Conservation (phyloP, 2,888 invertebrate species). For the Hydropsyche betteni region DNA sequence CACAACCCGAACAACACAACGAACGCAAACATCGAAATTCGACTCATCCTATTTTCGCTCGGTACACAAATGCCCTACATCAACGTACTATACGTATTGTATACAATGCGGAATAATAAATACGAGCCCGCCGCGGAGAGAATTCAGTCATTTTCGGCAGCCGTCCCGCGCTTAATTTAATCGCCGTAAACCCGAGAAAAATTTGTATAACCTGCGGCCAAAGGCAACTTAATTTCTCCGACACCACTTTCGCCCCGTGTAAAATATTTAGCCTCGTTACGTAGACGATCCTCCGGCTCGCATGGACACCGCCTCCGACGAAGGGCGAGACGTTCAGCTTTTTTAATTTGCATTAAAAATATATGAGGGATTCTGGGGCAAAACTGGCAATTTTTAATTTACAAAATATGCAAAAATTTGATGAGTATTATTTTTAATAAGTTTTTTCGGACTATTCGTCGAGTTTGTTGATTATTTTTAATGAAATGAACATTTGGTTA, state of each 20-base stretch:
- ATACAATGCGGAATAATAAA: too few relatives aligned
- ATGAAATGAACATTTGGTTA: too few relatives aligned
- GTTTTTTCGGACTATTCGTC: too few relatives aligned
- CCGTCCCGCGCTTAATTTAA: conserved; percentile 30
- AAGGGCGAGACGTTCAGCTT: conserved; percentile 8
- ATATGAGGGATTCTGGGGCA: too few relatives aligned
- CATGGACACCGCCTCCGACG: neutral
- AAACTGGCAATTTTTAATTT: too few relatives aligned
- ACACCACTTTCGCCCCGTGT: conserved; percentile 33
- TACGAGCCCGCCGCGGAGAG: neutral
- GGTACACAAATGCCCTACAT: too few relatives aligned
- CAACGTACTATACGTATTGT: too few relatives aligned
- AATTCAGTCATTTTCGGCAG: conserved; percentile 9
- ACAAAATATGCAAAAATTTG: neutral
- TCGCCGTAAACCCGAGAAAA: conserved; percentile 40
- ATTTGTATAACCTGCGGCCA: conserved; percentile 37
- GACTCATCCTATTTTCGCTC: too few relatives aligned
- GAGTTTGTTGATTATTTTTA: too few relatives aligned
- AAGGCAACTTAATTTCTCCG: conserved; percentile 38
- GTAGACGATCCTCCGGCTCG: neutral
- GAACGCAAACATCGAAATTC: too few relatives aligned
- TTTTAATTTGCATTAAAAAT: conserved; percentile 39
- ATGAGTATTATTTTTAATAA: too few relatives aligned
- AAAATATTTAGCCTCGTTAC: conserved; percentile 41
- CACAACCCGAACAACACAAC: too few relatives aligned